Evolutionary conservation across 2,888 invertebrate species (phyloP).

Genomic region (Bombylius major): DNA sequence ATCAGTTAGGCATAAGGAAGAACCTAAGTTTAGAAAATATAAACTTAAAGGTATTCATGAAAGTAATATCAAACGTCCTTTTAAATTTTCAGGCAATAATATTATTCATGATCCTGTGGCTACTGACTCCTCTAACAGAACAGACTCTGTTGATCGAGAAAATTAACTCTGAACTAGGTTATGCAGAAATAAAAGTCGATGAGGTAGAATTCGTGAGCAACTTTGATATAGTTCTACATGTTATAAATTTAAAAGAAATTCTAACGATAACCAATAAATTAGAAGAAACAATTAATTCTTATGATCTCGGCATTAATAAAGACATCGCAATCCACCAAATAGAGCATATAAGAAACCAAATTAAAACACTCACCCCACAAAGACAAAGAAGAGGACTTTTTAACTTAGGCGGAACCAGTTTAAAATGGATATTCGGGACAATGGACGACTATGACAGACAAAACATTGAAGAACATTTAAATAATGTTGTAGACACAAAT

Average conservation of each 20-base stretch:
- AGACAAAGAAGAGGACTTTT: conserved; percentile 10
- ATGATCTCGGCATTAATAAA: background rate
- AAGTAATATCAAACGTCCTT: background rate
- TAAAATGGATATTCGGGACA: conserved; percentile 11
- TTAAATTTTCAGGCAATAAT: background rate
- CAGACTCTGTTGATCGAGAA: background rate
- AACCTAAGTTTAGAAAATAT: conserved; percentile 2
- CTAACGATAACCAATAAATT: conserved; percentile 4
- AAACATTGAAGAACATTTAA: conserved; percentile 12
- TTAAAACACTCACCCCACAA: conserved; percentile 4
- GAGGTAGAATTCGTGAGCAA: background rate
- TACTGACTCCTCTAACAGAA: background rate
- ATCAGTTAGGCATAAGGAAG: background rate
- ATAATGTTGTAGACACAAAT: conserved; percentile 5
- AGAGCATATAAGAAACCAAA: background rate
- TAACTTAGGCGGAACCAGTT: conserved; percentile 6
- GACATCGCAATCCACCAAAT: background rate
- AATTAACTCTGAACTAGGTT: background rate
- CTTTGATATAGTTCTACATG: conserved; percentile 6
- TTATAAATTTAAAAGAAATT: conserved; percentile 10
- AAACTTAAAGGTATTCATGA: background rate
- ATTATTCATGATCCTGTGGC: background rate
- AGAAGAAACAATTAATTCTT: background rate
- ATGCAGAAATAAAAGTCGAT: background rate
- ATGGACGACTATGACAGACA: conserved; percentile 12